Percentiles rank a stretch among this genome's conserved stretches.
phyloP scores from a whole-genome alignment of 2,113 vertebrate genomes.

The Gymnorhina tibicen region DNA sequence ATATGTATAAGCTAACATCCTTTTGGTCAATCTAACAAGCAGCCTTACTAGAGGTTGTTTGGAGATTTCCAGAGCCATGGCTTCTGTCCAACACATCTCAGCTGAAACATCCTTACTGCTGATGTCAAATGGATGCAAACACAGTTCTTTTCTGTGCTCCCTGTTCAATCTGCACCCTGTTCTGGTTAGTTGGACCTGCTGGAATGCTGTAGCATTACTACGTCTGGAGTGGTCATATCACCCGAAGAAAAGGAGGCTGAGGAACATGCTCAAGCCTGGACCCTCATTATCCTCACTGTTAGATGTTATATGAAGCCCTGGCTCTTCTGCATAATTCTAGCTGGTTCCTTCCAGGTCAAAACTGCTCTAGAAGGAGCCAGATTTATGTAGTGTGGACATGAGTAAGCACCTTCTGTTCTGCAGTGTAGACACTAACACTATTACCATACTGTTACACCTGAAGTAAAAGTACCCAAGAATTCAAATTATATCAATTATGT shows the following conservation, averaged over 20 bases:
- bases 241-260: not conserved
- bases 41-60: not conserved
- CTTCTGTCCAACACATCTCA: not conserved
- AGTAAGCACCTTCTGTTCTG: not conserved
- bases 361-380: not conserved
- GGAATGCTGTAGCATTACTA: not conserved
- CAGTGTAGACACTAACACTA: not conserved
- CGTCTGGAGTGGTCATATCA: rapidly evolving
- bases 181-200: not conserved
- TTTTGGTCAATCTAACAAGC: not conserved
- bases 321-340: not conserved
- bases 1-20: not conserved
- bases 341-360: not conserved
- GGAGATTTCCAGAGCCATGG: not conserved
- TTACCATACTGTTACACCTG: not conserved
- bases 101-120: not conserved
- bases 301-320: not conserved
- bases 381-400: no score
- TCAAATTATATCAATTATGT: not conserved
- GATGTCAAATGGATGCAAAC: not conserved
- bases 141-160: not conserved
- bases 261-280: not conserved
- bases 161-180: not conserved
- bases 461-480: not conserved
- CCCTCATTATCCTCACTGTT: not conserved